These are phyloP conservation scores for Dinoponera quadriceps DNA, from an alignment of 1,140 invertebrate species.

Conservation along the genomic window DNA sequence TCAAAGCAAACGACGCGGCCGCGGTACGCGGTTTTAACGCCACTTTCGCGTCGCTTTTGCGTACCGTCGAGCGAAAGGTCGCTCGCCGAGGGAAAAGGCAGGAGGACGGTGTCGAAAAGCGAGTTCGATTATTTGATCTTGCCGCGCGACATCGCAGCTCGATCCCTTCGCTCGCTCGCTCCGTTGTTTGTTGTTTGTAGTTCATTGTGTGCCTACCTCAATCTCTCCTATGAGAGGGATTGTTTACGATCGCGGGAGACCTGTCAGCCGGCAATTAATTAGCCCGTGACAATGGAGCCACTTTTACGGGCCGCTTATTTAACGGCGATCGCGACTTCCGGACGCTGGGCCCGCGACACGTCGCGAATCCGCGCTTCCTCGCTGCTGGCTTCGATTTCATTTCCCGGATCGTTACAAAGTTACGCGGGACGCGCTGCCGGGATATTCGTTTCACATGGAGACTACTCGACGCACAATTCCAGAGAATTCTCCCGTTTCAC, in stretches of 20 bases:
- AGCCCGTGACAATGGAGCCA: background rate
- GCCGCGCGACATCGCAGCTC: background rate
- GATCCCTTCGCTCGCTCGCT: background rate
- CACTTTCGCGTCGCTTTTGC: constrained; percentile 29
- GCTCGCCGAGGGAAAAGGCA: background rate
- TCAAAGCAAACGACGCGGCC: background rate
- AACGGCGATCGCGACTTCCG: background rate
- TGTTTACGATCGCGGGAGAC: constrained; percentile 35
- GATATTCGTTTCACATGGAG: constrained; percentile 51
- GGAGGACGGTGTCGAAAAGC: background rate
- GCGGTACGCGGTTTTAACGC: constrained; percentile 6
- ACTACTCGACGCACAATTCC: constrained; percentile 23
- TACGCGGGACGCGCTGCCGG: background rate
- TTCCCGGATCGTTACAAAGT: constrained; percentile 14
- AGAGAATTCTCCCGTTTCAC: constrained; percentile 32
- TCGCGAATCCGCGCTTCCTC: background rate
- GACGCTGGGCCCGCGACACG: background rate
- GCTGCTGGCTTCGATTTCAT: constrained; percentile 31
- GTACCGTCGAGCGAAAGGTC: background rate
- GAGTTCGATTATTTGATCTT: constrained; percentile 13
- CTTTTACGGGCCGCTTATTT: constrained; percentile 34
- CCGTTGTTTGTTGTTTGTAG: background rate
- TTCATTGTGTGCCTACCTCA: background rate
- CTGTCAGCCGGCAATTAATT: constrained; percentile 43
- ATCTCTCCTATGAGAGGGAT: background rate